Percentiles rank a stretch among this genome's conserved stretches.
These are phyloP conservation scores for Carassius carassius DNA, from an alignment of 2,113 vertebrate species.

Conservation along the genomic window DNA sequence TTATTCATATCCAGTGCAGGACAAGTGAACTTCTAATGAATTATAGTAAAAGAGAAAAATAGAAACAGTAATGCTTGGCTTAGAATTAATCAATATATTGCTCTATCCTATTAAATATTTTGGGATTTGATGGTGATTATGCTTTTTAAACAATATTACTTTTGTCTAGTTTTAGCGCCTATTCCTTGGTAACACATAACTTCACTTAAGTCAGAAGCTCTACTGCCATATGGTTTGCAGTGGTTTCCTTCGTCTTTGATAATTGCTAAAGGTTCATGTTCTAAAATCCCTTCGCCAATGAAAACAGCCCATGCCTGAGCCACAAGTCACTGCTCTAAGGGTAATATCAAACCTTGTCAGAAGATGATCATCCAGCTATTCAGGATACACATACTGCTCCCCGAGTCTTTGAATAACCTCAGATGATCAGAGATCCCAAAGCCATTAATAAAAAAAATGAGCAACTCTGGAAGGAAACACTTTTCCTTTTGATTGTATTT, in stretches of 20 bases:
- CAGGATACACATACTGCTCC: not conserved
- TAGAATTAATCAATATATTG: not conserved
- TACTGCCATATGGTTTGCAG: slow-evolving; percentile 72
- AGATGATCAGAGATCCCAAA: slow-evolving; percentile 25
- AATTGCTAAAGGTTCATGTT: slow-evolving; percentile 69
- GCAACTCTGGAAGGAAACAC: slow-evolving; percentile 74
- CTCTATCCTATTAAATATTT: not conserved
- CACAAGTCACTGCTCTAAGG: slow-evolving; percentile 61
- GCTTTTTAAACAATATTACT: not conserved
- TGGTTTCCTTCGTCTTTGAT: slow-evolving; percentile 79
- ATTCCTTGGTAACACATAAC: slow-evolving; percentile 55
- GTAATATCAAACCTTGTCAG: slow-evolving; percentile 19
- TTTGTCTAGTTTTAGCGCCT: slow-evolving; percentile 12
- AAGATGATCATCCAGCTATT: not conserved
- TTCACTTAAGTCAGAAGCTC: slow-evolving; percentile 55
- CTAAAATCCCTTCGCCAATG: slow-evolving; percentile 76
- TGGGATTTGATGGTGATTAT: not conserved
- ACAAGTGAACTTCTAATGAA: not conserved
- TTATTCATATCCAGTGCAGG: not conserved
- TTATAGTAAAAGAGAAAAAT: not conserved
- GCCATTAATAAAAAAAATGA: slow-evolving; percentile 52
- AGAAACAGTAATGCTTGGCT: not conserved
- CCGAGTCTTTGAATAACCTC: slow-evolving; percentile 4
- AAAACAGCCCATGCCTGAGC: slow-evolving; percentile 76
- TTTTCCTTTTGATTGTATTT: slow-evolving; percentile 75